phyloP scores from a whole-genome alignment of 2,797 vertebrate species.

The Alfaro cultratus region DNA sequence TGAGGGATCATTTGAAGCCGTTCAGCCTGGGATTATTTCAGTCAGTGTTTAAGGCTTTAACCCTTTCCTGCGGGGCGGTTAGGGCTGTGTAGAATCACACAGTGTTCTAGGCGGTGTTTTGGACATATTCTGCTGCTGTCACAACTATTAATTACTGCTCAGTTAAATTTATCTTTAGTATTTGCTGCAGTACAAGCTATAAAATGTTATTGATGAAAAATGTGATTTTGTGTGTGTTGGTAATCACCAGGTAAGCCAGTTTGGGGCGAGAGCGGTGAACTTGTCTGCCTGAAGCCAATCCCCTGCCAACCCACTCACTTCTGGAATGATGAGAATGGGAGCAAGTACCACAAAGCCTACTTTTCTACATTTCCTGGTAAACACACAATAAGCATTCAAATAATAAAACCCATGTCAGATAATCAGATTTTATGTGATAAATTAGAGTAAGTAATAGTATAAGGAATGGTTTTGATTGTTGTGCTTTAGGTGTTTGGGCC shows the following conservation, averaged over 20 bases:
- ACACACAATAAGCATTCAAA: not conserved
- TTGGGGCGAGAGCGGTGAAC: constrained; percentile 94
- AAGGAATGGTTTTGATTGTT: not conserved
- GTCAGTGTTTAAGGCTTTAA: constrained; percentile 56
- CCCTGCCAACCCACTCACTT: constrained; percentile 97
- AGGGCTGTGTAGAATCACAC: constrained; percentile 47
- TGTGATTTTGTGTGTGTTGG: constrained; percentile 31
- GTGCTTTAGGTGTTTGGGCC: constrained; percentile 87
- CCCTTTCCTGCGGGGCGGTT: constrained; percentile 47
- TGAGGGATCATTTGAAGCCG: constrained; percentile 64
- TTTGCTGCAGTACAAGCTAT: constrained; percentile 6
- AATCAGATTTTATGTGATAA: not conserved
- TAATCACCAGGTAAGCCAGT: constrained; percentile 86
- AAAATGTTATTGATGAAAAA: constrained; percentile 13
- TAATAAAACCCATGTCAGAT: not conserved
- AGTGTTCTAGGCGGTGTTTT: constrained; percentile 24
- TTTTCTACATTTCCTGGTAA: constrained; percentile 92
- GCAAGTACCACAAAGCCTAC: constrained; percentile 95
- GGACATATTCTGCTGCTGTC: constrained; percentile 14
- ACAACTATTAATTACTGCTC: not conserved
- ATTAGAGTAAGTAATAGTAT: not conserved
- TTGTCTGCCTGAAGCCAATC: constrained; percentile 93
- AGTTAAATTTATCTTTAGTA: constrained; percentile 12
- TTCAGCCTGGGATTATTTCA: constrained; percentile 62
- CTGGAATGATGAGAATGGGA: constrained; percentile 94